Evolutionary conservation across 2,113 vertebrate species (phyloP), one percentile per base, ranked within the genome.

Genomic region (Catharus minimus): DNA sequence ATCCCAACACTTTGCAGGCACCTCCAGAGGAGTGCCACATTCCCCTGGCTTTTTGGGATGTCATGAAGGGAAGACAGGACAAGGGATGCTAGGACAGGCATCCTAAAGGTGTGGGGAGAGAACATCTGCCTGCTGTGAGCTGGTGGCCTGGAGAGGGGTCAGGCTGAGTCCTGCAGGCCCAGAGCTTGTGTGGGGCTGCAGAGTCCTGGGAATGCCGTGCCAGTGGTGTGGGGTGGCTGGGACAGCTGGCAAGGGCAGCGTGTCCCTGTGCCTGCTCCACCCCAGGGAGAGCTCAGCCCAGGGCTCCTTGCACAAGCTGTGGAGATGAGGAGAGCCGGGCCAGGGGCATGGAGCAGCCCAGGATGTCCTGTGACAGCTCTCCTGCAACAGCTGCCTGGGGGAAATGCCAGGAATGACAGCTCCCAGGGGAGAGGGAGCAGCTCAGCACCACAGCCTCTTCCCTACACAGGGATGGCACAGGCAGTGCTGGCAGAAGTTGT

Each of bases 401-500:
- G 47, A 60, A 72, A 52, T 60, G 23, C 44, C 20, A 2, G 4
- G 18, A 58, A 58, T 64, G 72, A 21, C 21, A 26, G 85, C 78
- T 92, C 82, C 72, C 3, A 13, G 9, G 66, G 56, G 9, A 1
- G 2, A 76, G n/a, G 75, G 65, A 27, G 22, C 26, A 44, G 73
- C 69, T 62, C 47, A 44, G 46, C 74, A 2, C 1, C 20, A 19
- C 0, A 0, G 66, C 57, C 24, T 41, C 41, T 68, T 28, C n/a
- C 67, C 41, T 26, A 4, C 0, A 0, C 13, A 24, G 89, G 39
- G 30, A 13, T 64, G 86, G 44, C 19, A 32, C 39, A 21, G 65
- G 28, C 43, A 71, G 52, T 32, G 10, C 43, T 2, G 1, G 4
- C 0, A 0, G 27, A 26, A 56, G 10, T 3, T 61, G 50, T 49